These are phyloP conservation scores for Picathartes gymnocephalus DNA, from an alignment of 2,113 vertebrate genomes.

Conservation along the genomic window DNA sequence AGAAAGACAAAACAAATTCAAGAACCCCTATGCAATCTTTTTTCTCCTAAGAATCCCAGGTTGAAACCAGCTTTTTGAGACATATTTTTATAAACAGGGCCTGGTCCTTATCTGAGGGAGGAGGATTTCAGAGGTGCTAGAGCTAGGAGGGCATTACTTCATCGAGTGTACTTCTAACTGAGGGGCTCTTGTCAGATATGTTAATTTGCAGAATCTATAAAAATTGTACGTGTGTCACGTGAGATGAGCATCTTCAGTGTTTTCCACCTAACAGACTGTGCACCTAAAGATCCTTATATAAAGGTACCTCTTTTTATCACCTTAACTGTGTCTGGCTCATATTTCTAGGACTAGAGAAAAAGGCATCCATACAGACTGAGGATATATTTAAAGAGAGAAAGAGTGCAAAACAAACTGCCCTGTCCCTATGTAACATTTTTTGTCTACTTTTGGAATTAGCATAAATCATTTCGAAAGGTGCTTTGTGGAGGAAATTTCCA, in stretches of 20 bases:
- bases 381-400: not conserved
- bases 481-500: not conserved
- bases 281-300: not conserved
- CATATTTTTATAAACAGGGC: not conserved
- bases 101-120: not conserved
- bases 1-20: not conserved
- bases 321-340: not conserved
- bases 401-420: not conserved
- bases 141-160: not conserved
- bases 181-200: not conserved
- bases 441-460: not conserved
- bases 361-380: not conserved
- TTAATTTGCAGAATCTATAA: not conserved
- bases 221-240: fast-evolving
- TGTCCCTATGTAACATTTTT: not conserved
- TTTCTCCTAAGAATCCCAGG: not conserved
- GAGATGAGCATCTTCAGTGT: not conserved
- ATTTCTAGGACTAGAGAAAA: not conserved
- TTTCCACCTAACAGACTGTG: not conserved
- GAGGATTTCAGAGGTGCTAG: not conserved
- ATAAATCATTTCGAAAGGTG: not conserved
- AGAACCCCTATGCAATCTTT: not conserved
- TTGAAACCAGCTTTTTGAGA: not conserved
- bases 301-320: not conserved
- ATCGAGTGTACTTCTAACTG: not conserved